phyloP scores from a whole-genome alignment of 2,797 vertebrate species.

The Sarcophilus harrisii region DNA sequence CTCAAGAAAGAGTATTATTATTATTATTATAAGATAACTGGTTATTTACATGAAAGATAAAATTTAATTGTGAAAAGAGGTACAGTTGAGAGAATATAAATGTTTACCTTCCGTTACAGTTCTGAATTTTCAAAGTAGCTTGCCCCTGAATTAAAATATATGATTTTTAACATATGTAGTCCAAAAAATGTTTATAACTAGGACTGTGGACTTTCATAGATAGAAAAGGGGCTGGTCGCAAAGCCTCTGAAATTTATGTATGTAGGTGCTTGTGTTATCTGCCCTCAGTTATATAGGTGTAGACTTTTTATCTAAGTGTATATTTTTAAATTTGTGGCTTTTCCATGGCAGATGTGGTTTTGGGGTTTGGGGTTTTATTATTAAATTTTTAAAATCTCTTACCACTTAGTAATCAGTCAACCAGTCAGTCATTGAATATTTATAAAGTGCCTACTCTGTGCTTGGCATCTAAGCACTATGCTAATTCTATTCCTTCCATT shows the following conservation, averaged over 20 bases:
- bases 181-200: conserved; percentile 55
- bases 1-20: conserved; percentile 49
- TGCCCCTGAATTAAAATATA: conserved; percentile 42
- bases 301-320: conserved; percentile 38
- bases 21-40: conserved; percentile 53
- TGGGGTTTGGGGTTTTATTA: neutral
- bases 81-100: conserved; percentile 57
- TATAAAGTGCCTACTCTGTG: conserved; percentile 26
- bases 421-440: conserved; percentile 36
- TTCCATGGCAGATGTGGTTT: conserved; percentile 13
- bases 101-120: conserved; percentile 58
- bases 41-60: conserved; percentile 56
- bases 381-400: conserved; percentile 41
- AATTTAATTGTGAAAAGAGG: conserved; percentile 62
- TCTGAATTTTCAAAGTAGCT: conserved; percentile 53
- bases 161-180: conserved; percentile 32
- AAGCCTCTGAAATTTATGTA: conserved; percentile 56
- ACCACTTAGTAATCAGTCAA: conserved; percentile 5
- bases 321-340: conserved; percentile 51
- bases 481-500: conserved; percentile 24
- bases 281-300: conserved; percentile 44
- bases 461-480: neutral
- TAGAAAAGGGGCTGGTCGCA: conserved; percentile 25
- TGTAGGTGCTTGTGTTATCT: conserved; percentile 50
- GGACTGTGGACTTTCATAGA: conserved; percentile 43